Evolutionary conservation across 2,888 invertebrate genomes (phyloP).

Genomic region (Creontiades dilutus): DNA sequence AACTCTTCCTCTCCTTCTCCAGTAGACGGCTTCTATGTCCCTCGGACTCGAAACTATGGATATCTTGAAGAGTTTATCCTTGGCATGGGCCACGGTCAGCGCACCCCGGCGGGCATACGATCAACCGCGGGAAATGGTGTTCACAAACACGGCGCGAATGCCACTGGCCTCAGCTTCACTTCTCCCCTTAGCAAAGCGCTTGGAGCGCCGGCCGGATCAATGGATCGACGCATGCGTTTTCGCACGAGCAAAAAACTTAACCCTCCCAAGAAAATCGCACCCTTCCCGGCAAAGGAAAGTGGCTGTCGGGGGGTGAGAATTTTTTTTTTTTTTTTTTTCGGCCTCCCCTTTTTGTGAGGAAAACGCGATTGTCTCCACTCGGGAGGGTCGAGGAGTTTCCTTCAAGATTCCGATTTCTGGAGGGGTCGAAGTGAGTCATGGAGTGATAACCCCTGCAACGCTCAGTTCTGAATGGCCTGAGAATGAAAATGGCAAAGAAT

Average conservation of each 20-base stretch:
- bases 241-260: neutral
- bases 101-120: slow-evolving; percentile 62
- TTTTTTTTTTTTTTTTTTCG: neutral
- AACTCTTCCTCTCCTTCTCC: slow-evolving; percentile 80
- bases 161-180: slow-evolving; percentile 44
- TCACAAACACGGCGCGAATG: slow-evolving; percentile 59
- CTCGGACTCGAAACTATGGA: slow-evolving; percentile 79
- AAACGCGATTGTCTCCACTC: too few relatives aligned
- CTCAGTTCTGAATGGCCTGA: too few relatives aligned
- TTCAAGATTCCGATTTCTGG: too few relatives aligned
- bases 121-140: neutral
- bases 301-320: neutral
- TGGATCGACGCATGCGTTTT: slow-evolving; percentile 51
- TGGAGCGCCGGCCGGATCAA: slow-evolving; percentile 54
- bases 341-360: too few relatives aligned
- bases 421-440: too few relatives aligned
- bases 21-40: slow-evolving; percentile 80
- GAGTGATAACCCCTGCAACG: too few relatives aligned
- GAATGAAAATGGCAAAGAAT: too few relatives aligned
- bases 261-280: neutral
- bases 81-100: slow-evolving; percentile 71
- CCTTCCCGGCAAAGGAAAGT: slow-evolving; percentile 2
- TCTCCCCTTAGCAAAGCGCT: neutral
- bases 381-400: too few relatives aligned
- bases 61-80: slow-evolving; percentile 79